phyloP scores from a whole-genome alignment of 2,888 invertebrate genomes.

The Anthophora plumipes region DNA sequence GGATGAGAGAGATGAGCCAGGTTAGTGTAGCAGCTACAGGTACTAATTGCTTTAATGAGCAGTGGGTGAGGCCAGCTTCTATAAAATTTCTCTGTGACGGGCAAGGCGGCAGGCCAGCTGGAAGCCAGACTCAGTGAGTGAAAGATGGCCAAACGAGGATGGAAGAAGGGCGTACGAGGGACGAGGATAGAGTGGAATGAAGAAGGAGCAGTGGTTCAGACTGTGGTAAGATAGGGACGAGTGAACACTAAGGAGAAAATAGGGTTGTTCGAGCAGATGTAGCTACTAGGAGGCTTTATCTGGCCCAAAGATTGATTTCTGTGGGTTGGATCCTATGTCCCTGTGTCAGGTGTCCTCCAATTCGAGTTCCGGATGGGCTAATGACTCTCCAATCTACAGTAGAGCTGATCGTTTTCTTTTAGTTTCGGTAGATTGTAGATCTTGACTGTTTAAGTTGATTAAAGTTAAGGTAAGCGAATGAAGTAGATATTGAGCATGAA shows the following conservation, averaged over 20 bases:
- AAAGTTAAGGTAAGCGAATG: too few species aligned
- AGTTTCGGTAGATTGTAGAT: too few species aligned
- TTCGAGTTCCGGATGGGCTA: not conserved
- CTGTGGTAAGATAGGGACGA: not conserved
- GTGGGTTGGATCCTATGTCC: not conserved
- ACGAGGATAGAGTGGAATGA: constrained; percentile 2
- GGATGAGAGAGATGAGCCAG: constrained; percentile 43
- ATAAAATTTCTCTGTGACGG: constrained; percentile 65
- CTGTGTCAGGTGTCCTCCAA: not conserved
- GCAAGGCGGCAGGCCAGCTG: constrained; percentile 18
- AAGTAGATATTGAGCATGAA: too few species aligned
- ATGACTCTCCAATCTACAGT: too few species aligned
- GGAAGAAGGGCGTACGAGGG: constrained; percentile 1
- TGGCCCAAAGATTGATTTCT: not conserved
- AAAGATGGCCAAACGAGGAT: constrained; percentile 8
- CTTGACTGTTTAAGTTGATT: too few species aligned
- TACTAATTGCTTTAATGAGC: constrained; percentile 74
- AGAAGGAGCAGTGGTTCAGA: not conserved
- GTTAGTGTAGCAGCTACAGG: constrained; percentile 49
- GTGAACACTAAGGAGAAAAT: not conserved
- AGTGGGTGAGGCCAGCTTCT: constrained; percentile 55
- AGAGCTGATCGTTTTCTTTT: too few species aligned
- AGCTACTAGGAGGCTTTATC: not conserved
- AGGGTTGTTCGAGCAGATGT: not conserved
- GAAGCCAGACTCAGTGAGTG: not conserved